Evolutionary conservation across 2,888 invertebrate genomes (phyloP).

Genomic region (Athalia circularis): DNA sequence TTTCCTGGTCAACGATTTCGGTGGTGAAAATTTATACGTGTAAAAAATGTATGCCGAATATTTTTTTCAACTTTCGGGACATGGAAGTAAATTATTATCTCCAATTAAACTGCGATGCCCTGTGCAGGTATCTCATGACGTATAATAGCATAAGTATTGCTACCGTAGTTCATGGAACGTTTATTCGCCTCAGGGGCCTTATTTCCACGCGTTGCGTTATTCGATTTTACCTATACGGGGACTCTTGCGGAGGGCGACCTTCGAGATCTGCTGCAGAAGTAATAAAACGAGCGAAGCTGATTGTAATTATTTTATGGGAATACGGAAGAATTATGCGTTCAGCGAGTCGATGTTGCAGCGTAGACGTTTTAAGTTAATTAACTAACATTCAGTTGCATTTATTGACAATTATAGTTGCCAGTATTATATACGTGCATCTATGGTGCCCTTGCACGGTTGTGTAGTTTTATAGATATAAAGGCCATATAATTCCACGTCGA

Average conservation of each 20-base stretch:
- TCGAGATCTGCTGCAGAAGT: background rate
- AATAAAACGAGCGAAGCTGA: slow-evolving; percentile 36
- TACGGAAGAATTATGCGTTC: slow-evolving; percentile 42
- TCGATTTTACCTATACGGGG: background rate
- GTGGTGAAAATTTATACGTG: background rate
- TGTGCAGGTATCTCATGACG: background rate
- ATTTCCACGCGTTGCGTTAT: background rate
- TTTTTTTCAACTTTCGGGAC: background rate
- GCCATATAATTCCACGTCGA: no score
- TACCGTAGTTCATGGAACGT: background rate
- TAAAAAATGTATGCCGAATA: background rate
- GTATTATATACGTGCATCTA: no score
- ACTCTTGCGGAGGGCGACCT: slow-evolving; percentile 33
- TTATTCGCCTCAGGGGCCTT: background rate
- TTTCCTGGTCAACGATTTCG: background rate
- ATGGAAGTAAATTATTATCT: background rate
- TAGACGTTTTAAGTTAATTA: slow-evolving; percentile 32
- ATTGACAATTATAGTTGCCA: background rate
- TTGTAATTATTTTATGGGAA: slow-evolving; percentile 40
- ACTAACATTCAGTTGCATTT: slow-evolving; percentile 10
- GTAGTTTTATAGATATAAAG: no score
- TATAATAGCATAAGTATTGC: background rate
- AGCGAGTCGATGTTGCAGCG: slow-evolving; percentile 22
- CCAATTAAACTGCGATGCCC: background rate
- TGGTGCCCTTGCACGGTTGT: no score